Evolutionary conservation across 2,888 invertebrate species (phyloP).

Genomic region (Cyclophora albipunctata): DNA sequence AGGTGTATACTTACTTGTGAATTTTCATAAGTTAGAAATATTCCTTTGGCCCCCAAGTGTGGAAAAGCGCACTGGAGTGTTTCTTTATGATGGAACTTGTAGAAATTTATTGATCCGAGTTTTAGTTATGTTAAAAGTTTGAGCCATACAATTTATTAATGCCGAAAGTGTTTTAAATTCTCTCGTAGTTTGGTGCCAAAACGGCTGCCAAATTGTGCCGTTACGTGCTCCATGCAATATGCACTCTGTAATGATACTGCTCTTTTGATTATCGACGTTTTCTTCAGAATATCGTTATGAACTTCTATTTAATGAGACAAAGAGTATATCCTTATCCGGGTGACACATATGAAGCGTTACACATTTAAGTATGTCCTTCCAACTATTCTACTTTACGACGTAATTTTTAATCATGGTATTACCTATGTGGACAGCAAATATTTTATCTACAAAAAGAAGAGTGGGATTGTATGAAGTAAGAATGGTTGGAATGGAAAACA

Average conservation of each 20-base stretch:
- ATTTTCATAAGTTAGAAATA: conserved; percentile 54
- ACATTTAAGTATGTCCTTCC: too few relatives aligned
- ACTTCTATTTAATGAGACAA: too few relatives aligned
- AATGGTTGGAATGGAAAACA: conserved; percentile 33
- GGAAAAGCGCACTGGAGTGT: conserved; percentile 58
- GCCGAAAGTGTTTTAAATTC: conserved; percentile 24
- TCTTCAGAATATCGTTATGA: too few relatives aligned
- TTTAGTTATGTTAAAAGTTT: conserved; percentile 28
- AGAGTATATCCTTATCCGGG: too few relatives aligned
- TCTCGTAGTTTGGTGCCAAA: conserved; percentile 19
- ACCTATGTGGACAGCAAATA: not conserved
- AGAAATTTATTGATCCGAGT: conserved; percentile 52
- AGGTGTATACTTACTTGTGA: conserved; percentile 42
- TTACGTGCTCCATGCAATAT: conserved; percentile 17
- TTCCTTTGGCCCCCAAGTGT: conserved; percentile 43
- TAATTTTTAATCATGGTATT: not conserved
- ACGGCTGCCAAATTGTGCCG: conserved; percentile 21
- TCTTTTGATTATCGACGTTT: not conserved
- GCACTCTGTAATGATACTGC: conserved; percentile 15
- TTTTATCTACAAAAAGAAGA: conserved; percentile 1
- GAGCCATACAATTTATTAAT: conserved; percentile 20
- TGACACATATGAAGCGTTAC: too few relatives aligned
- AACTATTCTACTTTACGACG: too few relatives aligned
- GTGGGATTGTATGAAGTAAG: conserved; percentile 7
- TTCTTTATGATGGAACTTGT: conserved; percentile 60